Conservation (phyloP, 2,888 invertebrate genomes). For the Pandemis corylana region DNA sequence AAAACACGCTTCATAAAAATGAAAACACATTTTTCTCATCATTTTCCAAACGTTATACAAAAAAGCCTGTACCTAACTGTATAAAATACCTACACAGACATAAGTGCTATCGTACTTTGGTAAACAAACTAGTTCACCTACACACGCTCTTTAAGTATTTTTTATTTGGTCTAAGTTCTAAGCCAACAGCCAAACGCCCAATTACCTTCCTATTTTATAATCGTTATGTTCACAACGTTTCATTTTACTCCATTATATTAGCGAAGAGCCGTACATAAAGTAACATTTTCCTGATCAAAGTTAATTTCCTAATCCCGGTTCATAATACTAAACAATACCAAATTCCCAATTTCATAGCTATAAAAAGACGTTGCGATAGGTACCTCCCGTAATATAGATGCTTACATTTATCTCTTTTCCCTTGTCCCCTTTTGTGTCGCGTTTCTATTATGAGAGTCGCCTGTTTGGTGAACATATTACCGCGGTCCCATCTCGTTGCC, state of each 20-base stretch:
- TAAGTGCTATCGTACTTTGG: too few species aligned
- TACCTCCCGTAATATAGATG: conserved; percentile 24
- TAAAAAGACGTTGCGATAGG: conserved; percentile 26
- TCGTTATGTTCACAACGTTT: too few species aligned
- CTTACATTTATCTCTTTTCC: conserved; percentile 55
- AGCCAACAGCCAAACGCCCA: too few species aligned
- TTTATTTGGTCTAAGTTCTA: too few species aligned
- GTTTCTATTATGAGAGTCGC: conserved; percentile 60
- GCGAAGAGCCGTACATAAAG: too few species aligned
- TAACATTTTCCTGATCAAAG: too few species aligned
- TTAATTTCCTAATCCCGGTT: conserved; percentile 17
- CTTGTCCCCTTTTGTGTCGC: conserved; percentile 57
- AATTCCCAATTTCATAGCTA: conserved; percentile 24
- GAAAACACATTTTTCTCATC: not conserved
- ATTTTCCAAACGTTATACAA: not conserved
- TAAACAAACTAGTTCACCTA: too few species aligned
- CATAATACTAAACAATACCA: conserved; percentile 17
- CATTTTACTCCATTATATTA: too few species aligned
- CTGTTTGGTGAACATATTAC: conserved; percentile 63
- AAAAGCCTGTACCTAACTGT: not conserved
- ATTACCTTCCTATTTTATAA: too few species aligned
- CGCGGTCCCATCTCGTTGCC: conserved; percentile 53
- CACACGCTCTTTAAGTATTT: too few species aligned
- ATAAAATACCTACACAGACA: too few species aligned
- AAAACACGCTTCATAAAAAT: conserved; percentile 13